These are phyloP conservation scores for Lamellibrachia luymesi DNA, from an alignment of 1,140 invertebrate species.

Conservation along the genomic window DNA sequence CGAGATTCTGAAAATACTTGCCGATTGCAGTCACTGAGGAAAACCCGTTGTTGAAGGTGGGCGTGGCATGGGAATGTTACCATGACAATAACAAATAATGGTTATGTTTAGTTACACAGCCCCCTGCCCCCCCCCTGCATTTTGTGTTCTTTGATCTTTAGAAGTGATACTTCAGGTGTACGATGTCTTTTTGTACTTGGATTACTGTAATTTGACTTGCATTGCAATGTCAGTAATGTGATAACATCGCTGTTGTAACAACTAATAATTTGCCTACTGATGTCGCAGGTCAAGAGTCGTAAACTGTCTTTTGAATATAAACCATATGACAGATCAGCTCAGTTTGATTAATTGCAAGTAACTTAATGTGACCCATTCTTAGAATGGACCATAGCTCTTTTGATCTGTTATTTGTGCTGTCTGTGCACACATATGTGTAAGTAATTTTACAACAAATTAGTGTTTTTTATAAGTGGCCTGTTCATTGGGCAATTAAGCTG, in stretches of 20 bases:
- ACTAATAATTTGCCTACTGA: not conserved
- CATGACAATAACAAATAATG: not conserved
- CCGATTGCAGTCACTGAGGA: not conserved
- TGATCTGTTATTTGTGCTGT: not conserved
- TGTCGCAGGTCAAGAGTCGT: not conserved
- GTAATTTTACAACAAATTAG: constrained; percentile 1
- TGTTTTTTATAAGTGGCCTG: not conserved
- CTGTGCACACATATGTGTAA: not conserved
- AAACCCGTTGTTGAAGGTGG: not conserved
- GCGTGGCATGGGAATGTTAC: not conserved
- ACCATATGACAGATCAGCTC: not conserved
- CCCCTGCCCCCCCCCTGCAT: not conserved
- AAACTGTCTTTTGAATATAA: not conserved
- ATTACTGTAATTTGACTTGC: not conserved
- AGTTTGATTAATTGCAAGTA: not conserved
- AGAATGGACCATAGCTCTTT: not conserved
- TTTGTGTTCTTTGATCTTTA: not conserved
- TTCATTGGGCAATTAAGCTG: not conserved
- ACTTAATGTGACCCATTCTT: not conserved
- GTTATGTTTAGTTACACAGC: not conserved
- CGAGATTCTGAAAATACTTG: not conserved
- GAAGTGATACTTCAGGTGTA: not conserved
- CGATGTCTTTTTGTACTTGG: not conserved
- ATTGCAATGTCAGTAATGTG: not conserved
- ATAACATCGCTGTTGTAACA: not conserved